Evolutionary conservation across 1,140 invertebrate genomes (phyloP), one percentile per base, ranked within the genome.

Genomic region (Drosophila burlai): DNA sequence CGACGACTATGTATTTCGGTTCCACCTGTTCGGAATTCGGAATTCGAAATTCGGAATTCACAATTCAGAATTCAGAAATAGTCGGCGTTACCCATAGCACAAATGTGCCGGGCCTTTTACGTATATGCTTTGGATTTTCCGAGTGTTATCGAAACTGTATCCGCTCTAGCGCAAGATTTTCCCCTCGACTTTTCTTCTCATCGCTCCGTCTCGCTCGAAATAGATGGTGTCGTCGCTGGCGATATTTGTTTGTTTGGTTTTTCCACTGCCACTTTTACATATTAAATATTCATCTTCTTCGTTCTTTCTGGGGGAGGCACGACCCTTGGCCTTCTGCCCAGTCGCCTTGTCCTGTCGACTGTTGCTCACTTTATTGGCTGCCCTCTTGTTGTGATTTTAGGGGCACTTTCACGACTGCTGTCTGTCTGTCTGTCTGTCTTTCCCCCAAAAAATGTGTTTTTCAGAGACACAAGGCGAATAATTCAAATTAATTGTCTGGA

Each of bases 101-200:
- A 90, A 67, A 42, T 79, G 54, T 47, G 43, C 26, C 77, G 61
- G 15, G 80, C 83, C 83, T 63, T 85, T 72, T 85, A 76, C 66
- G 73, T 72, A 57, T 74, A 66, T 68, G 67, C 49, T 24, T 6
- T 7, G 24, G n/a, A 18, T 57, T 21, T 46, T 36, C 34, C 24
- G 47, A 47, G 45, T 64, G 78, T 81, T 89, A 81, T 89, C 85
- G 84, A 89, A 89, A 89, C 36, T 49, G 84, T 89, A 89, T 89
- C 84, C 77, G 77, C 84, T 83, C 84, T 89, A 89, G 84, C 78
- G 45, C 38, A 42, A 65, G 61, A 64, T 60, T 50, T 54, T 42
- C 57, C 54, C 36, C 50, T 47, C 55, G 45, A 3, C 63, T 31
- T 49, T 49, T 5, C 47, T 47, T 63, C 11, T 59, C 34, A 36